These are phyloP conservation scores for Agrotis exclamationis DNA, from an alignment of 2,888 invertebrate genomes.

Conservation along the genomic window DNA sequence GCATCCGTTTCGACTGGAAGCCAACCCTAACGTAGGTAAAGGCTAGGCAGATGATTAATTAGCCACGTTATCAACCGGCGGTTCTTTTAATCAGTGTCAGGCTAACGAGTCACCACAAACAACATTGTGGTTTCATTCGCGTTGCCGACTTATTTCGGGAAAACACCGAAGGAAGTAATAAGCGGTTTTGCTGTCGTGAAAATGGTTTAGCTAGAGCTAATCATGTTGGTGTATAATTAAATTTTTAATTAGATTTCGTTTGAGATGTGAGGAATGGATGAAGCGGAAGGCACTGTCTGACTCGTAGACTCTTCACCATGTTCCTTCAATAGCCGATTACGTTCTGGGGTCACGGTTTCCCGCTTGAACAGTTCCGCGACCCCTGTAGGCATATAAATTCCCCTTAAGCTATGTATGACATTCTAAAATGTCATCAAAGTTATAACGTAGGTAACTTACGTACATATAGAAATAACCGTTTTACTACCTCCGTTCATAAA, in stretches of 20 bases:
- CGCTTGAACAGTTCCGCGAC: no score
- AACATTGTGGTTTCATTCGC: constrained; percentile 15
- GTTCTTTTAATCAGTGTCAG: constrained; percentile 26
- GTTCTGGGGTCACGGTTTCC: no score
- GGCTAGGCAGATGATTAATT: constrained; percentile 3
- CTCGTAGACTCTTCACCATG: no score
- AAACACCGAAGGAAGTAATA: constrained; percentile 31
- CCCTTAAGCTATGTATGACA: no score
- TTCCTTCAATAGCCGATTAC: no score
- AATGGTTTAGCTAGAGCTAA: background rate
- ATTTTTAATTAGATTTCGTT: background rate
- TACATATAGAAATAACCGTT: no score
- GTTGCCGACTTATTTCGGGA: constrained; percentile 28
- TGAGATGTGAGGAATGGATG: no score
- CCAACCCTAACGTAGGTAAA: background rate
- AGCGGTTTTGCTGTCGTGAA: constrained; percentile 23
- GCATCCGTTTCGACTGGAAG: background rate
- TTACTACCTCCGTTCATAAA: background rate
- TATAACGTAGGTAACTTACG: no score
- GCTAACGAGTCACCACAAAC: constrained; percentile 22
- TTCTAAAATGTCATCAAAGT: no score
- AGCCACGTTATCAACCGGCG: background rate
- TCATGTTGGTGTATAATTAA: background rate
- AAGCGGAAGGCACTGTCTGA: no score
- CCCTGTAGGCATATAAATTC: no score